Percentiles rank a stretch among this genome's conserved stretches.
These are phyloP conservation scores for Tachycineta bicolor DNA, from an alignment of 2,113 vertebrate genomes.

Conservation along the genomic window DNA sequence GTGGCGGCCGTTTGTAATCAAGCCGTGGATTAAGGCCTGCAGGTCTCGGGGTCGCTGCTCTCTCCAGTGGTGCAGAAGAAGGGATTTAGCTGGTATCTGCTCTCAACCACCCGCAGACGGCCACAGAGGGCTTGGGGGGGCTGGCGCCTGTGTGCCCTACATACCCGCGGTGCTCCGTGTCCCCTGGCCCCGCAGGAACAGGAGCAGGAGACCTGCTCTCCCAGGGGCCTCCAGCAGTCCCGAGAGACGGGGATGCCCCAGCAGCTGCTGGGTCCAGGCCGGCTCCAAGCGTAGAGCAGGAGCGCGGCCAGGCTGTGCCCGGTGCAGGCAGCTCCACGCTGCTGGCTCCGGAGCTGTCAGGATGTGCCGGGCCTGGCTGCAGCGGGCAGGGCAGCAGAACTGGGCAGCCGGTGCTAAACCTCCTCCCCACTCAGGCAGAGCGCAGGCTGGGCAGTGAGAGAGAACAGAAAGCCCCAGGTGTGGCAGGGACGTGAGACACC, in stretches of 20 bases:
- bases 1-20: slow-evolving; percentile 7
- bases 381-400: fast-evolving
- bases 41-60: not conserved
- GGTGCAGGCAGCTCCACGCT: fast-evolving
- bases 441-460: fast-evolving
- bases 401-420: fast-evolving
- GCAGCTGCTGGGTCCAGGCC: not conserved
- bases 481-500: not conserved
- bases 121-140: not conserved
- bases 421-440: not conserved
- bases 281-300: not conserved
- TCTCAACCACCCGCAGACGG: not conserved
- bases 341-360: not conserved
- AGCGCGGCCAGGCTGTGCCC: not conserved
- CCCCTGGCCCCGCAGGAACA: not conserved
- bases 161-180: fast-evolving
- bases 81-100: slow-evolving; percentile 12
- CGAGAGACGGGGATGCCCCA: fast-evolving
- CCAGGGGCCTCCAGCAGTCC: too few relatives aligned
- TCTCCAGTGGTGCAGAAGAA: not conserved
- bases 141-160: not conserved
- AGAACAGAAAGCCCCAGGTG: slow-evolving; percentile 44
- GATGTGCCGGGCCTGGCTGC: not conserved
- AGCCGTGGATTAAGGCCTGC: slow-evolving; percentile 44
- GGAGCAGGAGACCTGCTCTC: not conserved